Evolutionary conservation across 2,888 invertebrate species (phyloP).

Genomic region (Hyposoter didymator): DNA sequence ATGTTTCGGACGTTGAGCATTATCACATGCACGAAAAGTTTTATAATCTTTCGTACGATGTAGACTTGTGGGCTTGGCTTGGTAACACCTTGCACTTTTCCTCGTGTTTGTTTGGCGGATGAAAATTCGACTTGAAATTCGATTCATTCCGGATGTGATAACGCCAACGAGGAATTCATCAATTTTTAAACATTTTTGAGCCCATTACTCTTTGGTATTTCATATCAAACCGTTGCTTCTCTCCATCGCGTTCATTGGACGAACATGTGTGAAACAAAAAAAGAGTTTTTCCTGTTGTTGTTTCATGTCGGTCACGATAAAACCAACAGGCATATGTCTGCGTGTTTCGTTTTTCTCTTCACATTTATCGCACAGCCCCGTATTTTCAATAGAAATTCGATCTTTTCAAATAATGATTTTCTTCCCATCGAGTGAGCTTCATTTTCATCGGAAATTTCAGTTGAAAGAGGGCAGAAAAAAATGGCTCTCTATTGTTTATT

Average conservation of each 20-base stretch:
- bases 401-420: background rate
- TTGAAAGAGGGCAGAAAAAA: background rate
- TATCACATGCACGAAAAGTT: slow-evolving; percentile 32
- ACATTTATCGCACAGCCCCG: background rate
- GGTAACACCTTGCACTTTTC: background rate
- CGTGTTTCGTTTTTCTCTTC: background rate
- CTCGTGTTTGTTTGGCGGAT: background rate
- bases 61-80: background rate
- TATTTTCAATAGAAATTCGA: background rate
- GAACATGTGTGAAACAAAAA: background rate
- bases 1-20: slow-evolving; percentile 35
- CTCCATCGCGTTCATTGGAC: background rate
- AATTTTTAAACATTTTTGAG: background rate
- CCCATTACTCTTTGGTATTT: background rate
- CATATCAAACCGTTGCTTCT: background rate
- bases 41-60: slow-evolving; percentile 31
- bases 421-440: background rate
- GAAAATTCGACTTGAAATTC: background rate
- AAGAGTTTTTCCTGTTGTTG: background rate
- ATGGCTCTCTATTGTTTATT: background rate
- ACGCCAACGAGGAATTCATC: background rate
- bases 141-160: background rate
- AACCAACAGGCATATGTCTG: background rate
- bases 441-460: background rate
- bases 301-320: background rate